A percentile compares a stretch with the other conserved stretches of the same genome.
phyloP scores from a whole-genome alignment of 2,797 vertebrate genomes.

The Phoxinus dragarum region DNA sequence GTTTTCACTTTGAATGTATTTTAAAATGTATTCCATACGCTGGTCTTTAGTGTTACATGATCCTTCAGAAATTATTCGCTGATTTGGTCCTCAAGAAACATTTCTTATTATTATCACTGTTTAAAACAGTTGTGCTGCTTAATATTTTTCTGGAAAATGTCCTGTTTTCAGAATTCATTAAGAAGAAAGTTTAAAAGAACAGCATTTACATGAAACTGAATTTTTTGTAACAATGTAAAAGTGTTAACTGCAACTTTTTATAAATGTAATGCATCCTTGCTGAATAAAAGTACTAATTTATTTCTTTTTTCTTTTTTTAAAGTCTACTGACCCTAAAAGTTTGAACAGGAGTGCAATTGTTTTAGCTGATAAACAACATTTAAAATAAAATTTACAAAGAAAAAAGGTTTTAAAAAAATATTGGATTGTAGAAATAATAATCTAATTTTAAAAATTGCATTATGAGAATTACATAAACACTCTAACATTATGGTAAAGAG shows the following conservation, averaged over 20 bases:
- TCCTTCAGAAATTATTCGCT: not conserved
- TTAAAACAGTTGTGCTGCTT: not conserved
- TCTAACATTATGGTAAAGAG: not conserved
- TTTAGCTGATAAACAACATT: not conserved
- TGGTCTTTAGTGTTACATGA: not conserved
- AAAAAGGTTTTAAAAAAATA: not conserved
- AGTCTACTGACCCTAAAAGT: not conserved
- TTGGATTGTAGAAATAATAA: not conserved
- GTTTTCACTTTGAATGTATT: not conserved
- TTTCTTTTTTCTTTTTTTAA: not conserved
- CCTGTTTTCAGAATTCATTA: not conserved
- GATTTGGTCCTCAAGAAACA: not conserved
- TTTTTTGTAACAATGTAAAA: not conserved
- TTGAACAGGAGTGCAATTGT: not conserved
- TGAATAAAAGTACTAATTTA: not conserved
- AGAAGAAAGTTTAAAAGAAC: not conserved
- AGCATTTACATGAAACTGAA: not conserved
- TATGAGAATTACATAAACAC: not conserved
- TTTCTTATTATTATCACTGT: not conserved
- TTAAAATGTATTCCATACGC: not conserved
- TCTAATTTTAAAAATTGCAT: not conserved
- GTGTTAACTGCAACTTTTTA: not conserved
- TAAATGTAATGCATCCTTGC: not conserved
- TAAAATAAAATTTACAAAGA: too few relatives aligned
- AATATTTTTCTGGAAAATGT: not conserved